These are phyloP conservation scores for Lymantria dispar DNA, from an alignment of 2,888 invertebrate genomes.

Conservation along the genomic window DNA sequence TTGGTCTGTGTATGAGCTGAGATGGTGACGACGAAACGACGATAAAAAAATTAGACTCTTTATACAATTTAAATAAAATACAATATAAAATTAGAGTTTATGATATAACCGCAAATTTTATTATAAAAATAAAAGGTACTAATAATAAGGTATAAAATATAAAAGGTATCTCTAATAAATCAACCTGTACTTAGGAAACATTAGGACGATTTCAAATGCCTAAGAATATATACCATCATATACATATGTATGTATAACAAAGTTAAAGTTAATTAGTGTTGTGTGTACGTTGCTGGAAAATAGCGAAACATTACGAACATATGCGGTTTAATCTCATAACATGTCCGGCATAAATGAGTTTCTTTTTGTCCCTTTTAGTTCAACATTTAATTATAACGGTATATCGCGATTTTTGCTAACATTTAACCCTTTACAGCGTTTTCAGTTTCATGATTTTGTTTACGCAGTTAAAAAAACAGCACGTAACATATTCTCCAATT, in stretches of 20 bases:
- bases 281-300: constrained; percentile 6
- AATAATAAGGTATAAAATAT: too few species aligned
- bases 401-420: constrained; percentile 18
- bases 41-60: too few species aligned
- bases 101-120: too few species aligned
- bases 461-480: background rate
- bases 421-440: constrained; percentile 4
- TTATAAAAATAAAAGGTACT: too few species aligned
- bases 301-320: constrained; percentile 9
- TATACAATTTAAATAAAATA: too few species aligned
- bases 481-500: background rate
- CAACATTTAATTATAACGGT: constrained; percentile 47
- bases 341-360: constrained; percentile 47
- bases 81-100: too few species aligned
- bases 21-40: too few species aligned
- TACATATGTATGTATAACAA: background rate
- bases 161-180: constrained; percentile 12
- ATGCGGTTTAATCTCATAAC: constrained; percentile 47
- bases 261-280: constrained; percentile 23
- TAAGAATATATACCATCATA: background rate
- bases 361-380: constrained; percentile 47
- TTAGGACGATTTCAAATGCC: constrained; percentile 6
- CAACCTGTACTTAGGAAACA: constrained; percentile 22
- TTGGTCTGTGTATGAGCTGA: too few species aligned
- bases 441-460: constrained; percentile 5